Percentiles rank a stretch among this genome's conserved stretches.
These are phyloP conservation scores for Erythrocercus mccallii DNA, from an alignment of 2,113 vertebrate genomes.

Conservation along the genomic window DNA sequence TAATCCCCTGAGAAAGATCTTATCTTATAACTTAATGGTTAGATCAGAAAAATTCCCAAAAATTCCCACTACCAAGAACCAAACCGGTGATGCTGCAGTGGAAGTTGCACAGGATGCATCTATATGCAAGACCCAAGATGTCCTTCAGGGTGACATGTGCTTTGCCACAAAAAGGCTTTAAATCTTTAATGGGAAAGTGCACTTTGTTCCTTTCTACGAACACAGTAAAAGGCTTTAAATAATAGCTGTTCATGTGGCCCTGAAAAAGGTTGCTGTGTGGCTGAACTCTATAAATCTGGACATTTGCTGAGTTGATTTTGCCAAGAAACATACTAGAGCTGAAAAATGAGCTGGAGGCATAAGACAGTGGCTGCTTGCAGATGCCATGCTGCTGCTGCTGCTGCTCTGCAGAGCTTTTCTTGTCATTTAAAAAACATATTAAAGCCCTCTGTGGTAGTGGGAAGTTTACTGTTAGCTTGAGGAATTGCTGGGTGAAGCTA, in stretches of 20 bases:
- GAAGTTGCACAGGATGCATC: slow-evolving; percentile 27
- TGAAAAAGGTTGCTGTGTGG: slow-evolving; percentile 55
- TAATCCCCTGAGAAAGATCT: slow-evolving; percentile 10
- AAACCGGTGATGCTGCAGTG: background rate
- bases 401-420: slow-evolving; percentile 10
- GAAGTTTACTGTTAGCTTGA: background rate
- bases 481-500: background rate
- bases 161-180: slow-evolving; percentile 52
- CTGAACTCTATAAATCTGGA: slow-evolving; percentile 66
- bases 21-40: background rate
- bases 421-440: background rate
- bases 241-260: slow-evolving; percentile 54
- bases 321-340: slow-evolving; percentile 40
- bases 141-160: slow-evolving; percentile 53
- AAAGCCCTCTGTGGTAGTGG: background rate
- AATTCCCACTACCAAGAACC: background rate
- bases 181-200: slow-evolving; percentile 59
- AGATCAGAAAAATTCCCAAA: background rate
- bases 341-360: slow-evolving; percentile 42
- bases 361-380: slow-evolving; percentile 23
- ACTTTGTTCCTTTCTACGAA: slow-evolving; percentile 39
- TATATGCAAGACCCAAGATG: slow-evolving; percentile 49
- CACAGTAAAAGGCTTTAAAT: slow-evolving; percentile 65
- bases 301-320: slow-evolving; percentile 63
- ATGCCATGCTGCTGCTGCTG: background rate